Base-by-base conservation (phyloP, 2,888 invertebrate species). In the Hecatera dysodea region DNA sequence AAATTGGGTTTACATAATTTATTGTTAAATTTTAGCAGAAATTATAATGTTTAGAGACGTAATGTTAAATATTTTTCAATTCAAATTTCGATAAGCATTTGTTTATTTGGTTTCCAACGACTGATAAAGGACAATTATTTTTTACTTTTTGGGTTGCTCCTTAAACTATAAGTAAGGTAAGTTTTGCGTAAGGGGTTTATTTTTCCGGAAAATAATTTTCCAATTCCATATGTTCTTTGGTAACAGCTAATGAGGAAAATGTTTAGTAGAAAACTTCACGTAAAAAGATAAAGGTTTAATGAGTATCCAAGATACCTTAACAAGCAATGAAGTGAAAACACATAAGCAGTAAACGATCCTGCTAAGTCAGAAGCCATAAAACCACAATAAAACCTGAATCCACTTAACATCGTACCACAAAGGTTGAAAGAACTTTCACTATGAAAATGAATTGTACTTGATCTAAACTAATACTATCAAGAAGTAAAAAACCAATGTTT, bases 321-420 rank as follows among this genome's bases (percentile, higher is more conserved):
- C n/a, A 53, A 44, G 19, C 48, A 67, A 59, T 67, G 39, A 27
- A 68, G 52, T 22, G 42, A 42, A 63, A 64, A 67, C 56, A 39
- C 46, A 48, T 29, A 46, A 44, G 2, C 19, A 36, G 63, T 74
- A 69, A 68, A 68, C 74, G 76, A 71, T 53, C 72, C 67, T 22
- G 19, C 33, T 65, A 79, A 76, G 63, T 64, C 64, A 42, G 76
- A 79, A 79, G 80, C 78, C 78, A 50, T 64, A 71, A 12, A 75
- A 75, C 52, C 53, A 64, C 61, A 64, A 59, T 66, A 56, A 33
- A 46, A 61, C 64, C 63, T 67, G 52, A 67, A 79, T 68, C 79
- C 78, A 73, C 63, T 77, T 81, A 80, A 56, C 61, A 36, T 46
- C 48, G 59, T n/a, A 36, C 57, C 64, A 67, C 72, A 60, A 61